Conservation (phyloP, 2,113 vertebrate species). For the Butorides virescens region DNA sequence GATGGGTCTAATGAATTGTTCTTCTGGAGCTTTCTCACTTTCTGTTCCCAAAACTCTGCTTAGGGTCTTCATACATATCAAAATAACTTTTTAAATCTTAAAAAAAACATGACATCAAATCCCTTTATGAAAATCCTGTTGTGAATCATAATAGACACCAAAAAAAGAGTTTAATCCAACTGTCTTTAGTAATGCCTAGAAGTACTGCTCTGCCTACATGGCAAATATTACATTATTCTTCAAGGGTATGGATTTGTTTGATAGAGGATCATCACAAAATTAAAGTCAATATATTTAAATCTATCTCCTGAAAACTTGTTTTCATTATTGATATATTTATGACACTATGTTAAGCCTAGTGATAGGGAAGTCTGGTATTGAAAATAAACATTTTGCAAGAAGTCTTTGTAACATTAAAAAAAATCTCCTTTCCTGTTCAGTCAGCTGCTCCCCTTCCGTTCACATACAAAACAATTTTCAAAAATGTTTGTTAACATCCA, state of each 20-base stretch:
- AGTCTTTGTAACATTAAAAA: background rate
- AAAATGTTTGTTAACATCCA: background rate
- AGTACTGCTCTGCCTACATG: background rate
- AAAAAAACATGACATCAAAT: background rate
- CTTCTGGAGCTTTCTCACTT: background rate
- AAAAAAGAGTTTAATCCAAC: background rate
- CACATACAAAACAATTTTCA: background rate
- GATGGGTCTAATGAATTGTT: background rate
- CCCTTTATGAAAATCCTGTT: background rate
- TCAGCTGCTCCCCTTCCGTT: background rate
- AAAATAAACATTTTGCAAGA: background rate
- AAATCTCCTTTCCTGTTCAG: background rate
- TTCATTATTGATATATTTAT: background rate
- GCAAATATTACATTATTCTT: background rate
- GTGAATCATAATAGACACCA: background rate
- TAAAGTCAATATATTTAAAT: background rate
- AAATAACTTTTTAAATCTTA: background rate
- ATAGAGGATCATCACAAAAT: background rate
- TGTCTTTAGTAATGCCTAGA: background rate
- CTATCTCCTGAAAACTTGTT: background rate
- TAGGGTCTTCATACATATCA: background rate
- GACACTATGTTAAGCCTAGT: background rate
- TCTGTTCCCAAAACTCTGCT: background rate
- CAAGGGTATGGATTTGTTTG: background rate
- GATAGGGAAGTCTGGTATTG: background rate